Evolutionary conservation across 2,888 invertebrate genomes (phyloP).

Genomic region (Limulus polyphemus): DNA sequence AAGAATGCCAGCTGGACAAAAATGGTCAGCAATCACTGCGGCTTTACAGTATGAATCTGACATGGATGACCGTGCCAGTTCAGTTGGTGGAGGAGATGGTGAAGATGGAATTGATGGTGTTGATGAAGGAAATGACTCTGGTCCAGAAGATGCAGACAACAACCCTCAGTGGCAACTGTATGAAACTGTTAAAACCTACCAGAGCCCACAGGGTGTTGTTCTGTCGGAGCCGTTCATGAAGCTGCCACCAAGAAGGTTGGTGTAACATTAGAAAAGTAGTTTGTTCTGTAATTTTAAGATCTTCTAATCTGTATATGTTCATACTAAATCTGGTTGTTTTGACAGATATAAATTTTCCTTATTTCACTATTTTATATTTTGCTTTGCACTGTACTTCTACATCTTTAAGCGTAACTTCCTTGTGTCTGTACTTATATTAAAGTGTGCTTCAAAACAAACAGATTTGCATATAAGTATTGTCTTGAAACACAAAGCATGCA

Average conservation of each 20-base stretch:
- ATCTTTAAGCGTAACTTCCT: no score
- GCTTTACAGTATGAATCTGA: constrained; percentile 42
- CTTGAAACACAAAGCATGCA: no score
- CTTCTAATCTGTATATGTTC: no score
- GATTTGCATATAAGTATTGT: no score
- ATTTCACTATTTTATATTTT: no score
- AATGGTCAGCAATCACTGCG: constrained; percentile 49
- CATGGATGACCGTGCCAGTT: constrained; percentile 9
- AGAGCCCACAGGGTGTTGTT: constrained; percentile 48
- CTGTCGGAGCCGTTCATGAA: constrained; percentile 86
- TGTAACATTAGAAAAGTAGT: constrained; percentile 7
- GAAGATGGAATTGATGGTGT: constrained; percentile 33
- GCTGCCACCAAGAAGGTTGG: constrained; percentile 55
- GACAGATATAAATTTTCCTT: no score
- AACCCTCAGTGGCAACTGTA: constrained; percentile 84
- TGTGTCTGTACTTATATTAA: no score
- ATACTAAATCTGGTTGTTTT: no score
- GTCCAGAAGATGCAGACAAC: constrained; percentile 42
- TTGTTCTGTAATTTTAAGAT: no score
- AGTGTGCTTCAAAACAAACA: no score
- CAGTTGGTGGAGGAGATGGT: constrained; percentile 2
- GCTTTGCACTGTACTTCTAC: no score
- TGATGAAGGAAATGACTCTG: constrained; percentile 40
- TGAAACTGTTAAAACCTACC: constrained; percentile 49
- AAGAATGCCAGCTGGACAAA: constrained; percentile 40